Evolutionary conservation across 2,888 invertebrate species (phyloP).

Genomic region (Oscheius sp.): DNA sequence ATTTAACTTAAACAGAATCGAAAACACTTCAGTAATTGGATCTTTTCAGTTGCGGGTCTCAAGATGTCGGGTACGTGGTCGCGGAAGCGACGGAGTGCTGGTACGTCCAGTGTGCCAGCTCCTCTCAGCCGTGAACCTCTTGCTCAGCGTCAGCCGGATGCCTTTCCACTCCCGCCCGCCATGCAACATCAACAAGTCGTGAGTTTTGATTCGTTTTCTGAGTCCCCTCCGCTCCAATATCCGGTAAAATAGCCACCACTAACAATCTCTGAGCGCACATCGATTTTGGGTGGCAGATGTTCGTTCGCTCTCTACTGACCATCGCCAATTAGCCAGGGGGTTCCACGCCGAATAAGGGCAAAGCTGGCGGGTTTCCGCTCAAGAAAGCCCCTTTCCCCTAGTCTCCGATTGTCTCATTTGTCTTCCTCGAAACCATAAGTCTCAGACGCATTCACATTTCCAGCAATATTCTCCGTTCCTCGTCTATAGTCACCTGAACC

Average conservation of each 20-base stretch:
- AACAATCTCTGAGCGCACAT: neutral
- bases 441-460: too few relatives aligned
- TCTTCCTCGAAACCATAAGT: neutral
- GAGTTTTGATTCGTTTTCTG: neutral
- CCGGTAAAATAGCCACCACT: constrained; percentile 1
- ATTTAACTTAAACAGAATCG: constrained; percentile 2
- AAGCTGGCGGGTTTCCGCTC: constrained; percentile 4
- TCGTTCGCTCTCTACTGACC: constrained; percentile 23
- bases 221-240: neutral
- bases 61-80: constrained; percentile 44
- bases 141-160: constrained; percentile 22
- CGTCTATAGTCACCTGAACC: too few relatives aligned
- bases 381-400: constrained; percentile 1
- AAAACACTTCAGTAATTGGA: neutral
- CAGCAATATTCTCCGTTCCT: too few relatives aligned
- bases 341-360: neutral
- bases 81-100: constrained; percentile 36
- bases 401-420: constrained; percentile 12
- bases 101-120: constrained; percentile 33
- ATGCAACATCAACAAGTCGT: constrained; percentile 39
- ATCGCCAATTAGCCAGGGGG: constrained; percentile 31
- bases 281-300: constrained; percentile 33
- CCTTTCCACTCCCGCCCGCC: constrained; percentile 33
- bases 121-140: constrained; percentile 22
- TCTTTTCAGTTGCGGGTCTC: constrained; percentile 28